A percentile compares a stretch with the other conserved stretches of the same genome.
Evolutionary conservation across 2,113 vertebrate genomes (phyloP).

Genomic region (Procapra przewalskii): DNA sequence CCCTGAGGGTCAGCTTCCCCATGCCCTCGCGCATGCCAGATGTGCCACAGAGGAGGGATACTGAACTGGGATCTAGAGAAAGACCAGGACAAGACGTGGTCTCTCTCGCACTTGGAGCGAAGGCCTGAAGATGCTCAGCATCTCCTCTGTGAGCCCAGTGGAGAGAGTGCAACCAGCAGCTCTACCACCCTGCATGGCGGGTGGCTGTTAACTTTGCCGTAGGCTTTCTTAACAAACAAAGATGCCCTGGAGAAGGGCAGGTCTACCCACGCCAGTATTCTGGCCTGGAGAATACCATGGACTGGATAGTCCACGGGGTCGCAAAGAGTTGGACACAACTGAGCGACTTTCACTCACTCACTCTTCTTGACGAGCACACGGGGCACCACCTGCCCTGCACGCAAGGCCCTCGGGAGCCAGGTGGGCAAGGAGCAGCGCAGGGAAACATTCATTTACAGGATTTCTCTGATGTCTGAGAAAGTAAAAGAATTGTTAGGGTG

Average conservation of each 20-base stretch:
- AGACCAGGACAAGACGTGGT: not conserved
- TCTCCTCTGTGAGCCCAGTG: not conserved
- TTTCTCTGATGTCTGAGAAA: not conserved
- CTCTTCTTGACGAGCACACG: not conserved
- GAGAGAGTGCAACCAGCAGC: not conserved
- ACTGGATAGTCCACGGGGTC: not conserved
- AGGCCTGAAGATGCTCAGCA: not conserved
- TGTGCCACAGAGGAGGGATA: accelerated
- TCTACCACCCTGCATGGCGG: not conserved
- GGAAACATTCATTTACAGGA: not conserved
- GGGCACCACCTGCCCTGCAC: not conserved
- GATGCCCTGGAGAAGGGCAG: not conserved
- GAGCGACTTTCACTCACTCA: not conserved
- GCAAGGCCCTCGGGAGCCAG: not conserved
- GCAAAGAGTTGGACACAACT: not conserved
- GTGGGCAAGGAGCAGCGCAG: not conserved
- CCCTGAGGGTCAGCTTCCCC: too few species aligned
- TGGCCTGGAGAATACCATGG: not conserved
- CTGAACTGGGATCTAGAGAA: not conserved
- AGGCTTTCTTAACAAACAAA: not conserved
- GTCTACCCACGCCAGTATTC: not conserved
- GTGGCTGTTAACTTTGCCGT: not conserved
- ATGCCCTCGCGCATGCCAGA: accelerated
- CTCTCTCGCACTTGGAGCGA: not conserved
- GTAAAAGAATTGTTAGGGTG: not conserved